Evolutionary conservation across 2,113 vertebrate species (phyloP), one percentile per base, ranked within the genome.

Genomic region (Hyla sarda): DNA sequence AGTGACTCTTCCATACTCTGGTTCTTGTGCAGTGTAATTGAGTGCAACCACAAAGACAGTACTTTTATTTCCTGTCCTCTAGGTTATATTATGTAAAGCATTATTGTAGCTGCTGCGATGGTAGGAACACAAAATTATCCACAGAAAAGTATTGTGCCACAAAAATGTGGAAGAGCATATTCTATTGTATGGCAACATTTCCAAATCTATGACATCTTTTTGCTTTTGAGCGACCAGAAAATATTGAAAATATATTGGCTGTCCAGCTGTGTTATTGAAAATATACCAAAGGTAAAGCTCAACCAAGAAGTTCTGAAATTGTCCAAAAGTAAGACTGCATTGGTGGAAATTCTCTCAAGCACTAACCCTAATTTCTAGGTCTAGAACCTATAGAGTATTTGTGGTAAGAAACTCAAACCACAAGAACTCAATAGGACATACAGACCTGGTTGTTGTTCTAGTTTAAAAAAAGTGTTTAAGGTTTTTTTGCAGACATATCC

Each of bases 31-130:
- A 32, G 25, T 30, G 74, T 76, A 76, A 76, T 76, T 76, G 74
- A 76, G 74, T 52, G 74, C 74, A 76, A 76, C 74, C 47, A 30
- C 47, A 52, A 47, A 75, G 47, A 76, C 74, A 30, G 47, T 52
- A 30, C 74, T 76, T 76, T 76, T 76, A 76, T 76, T 76, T 76
- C 12, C 74, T 52, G 47, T 76, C 74, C 74, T 76, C 74, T 52
- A 52, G 47, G 74, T 76, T 76, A 76, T 30, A 52, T 52, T 52
- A 76, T 52, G 50, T 30, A 52, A 52, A 76, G 74, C 74, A 52
- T 76, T 76, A 52, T 52, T 52, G 52, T 76, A 48, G 47, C 74
- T 76, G 25, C 25, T 28, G 74, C 14, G 30, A 76, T 19, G 19
- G 48, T 76, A 76, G n/a, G 47, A 30, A 19, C 47, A 17, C 47